Base-by-base conservation (phyloP, 2,888 invertebrate genomes). In the Labia minor region DNA sequence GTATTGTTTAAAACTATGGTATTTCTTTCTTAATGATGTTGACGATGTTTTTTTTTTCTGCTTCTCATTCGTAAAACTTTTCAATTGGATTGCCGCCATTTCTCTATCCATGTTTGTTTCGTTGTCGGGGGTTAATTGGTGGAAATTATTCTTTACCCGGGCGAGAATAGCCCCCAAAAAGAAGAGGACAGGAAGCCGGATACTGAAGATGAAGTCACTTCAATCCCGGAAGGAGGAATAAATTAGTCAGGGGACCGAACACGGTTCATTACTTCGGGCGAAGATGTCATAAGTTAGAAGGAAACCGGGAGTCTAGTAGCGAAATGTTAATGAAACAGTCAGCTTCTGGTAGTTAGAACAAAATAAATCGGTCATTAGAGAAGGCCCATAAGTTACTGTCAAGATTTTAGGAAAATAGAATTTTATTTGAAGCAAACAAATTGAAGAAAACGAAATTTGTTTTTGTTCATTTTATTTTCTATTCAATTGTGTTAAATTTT, bases 191-290 rank as follows among this genome's bases (percentile, higher is more conserved):
- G 49, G 49, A 49, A 49, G 16, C 49, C 49, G 49, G 49, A 49
- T 8, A 14, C n/a, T 49, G 49, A 49, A 49, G 49, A 49, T 49
- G 14, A 11, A 49, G 14, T 49, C 49, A 49, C 49, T 49, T 49
- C 49, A 49, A 49, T 49, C 49, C 49, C 49, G 49, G 49, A 49
- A 49, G 49, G 49, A 49, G 49, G 49, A 49, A 49, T 49, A 49
- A 49, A 49, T 49, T 49, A 49, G 49, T 26, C 49, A 49, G 49
- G 49, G n/a, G 49, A 49, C 49, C 16, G 49, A 49, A 49, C 49
- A 49, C 16, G 49, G 49, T 49, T 49, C 49, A 49, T 49, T 49
- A 49, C 49, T 49, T 49, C 49, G 49, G n/a, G 49, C 16, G 16
- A 49, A 49, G 49, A 49, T 49, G 49, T 14, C 49, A 49, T 49